Evolutionary conservation across 2,888 invertebrate species (phyloP), one percentile per base, ranked within the genome.

Genomic region (Rutpela maculata): DNA sequence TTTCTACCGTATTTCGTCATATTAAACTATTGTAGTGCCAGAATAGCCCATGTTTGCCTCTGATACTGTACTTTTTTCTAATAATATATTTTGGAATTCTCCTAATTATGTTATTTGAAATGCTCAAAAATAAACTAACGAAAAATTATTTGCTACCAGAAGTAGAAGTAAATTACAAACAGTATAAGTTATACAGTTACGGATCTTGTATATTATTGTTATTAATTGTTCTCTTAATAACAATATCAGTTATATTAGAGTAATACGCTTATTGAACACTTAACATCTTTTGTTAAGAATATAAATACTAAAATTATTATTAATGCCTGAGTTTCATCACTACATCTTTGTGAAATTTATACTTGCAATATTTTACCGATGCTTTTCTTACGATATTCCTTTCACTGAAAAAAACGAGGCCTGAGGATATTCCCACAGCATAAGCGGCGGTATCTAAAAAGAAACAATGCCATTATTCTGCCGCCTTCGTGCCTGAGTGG

Each of bases 401-500:
- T 43, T 43, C 43, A 15, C 43, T 43, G 2, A 43, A 43, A 43
- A 43, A 43, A 11, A 43, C 43, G 43, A 43, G 43, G 43, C 43
- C 12, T 10, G 12, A 43, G 43, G 43, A 43, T 43, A 43, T 43
- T 43, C 43, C 43, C 43, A 43, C 43, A 43, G 43, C 43, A 43
- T 43, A 43, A 43, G 12, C 43, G 43, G 43, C 15, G 43, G 43
- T 43, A 15, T 15, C 43, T 43, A 43, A 43, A 43, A 43, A 43
- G 43, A 43, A 43, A 43, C 43, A 43, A 43, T 60, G 26, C 22
- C 26, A 60, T 60, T 60, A 26, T 60, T 60, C 26, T 26, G 60
- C 60, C 60, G 12, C 26, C 60, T 60, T 26, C 26, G 26, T 22
- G 60, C 60, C 60, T 60, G 19, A 66, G 35, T 19, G 66, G 66